Base-by-base conservation (phyloP, 35 echinoderm and acorn worm genomes). In the Heliocidaris erythrogramma region DNA sequence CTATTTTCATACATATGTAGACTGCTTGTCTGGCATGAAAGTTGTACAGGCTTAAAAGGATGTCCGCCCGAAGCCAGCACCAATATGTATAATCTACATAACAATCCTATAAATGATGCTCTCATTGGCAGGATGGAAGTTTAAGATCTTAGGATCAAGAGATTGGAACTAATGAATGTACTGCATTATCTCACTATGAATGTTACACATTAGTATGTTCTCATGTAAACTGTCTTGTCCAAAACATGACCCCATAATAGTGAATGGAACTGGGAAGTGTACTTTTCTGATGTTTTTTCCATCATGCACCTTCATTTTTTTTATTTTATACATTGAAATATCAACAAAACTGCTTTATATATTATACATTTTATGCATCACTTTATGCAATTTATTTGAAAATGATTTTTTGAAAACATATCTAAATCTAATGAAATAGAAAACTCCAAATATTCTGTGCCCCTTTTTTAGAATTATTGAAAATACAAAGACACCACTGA, bases 1-100 rank as follows among this genome's bases (percentile, higher is more conserved):
- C 87, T 89, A 89, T 89, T 89, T 89, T 89, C 87, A 89, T 89
- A 89, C 47, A 24, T 47, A 32, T 89, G 87, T 89, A 32, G 87
- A 47, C 87, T 89, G 87, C 12, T 9, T 47, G 87, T 89, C 87
- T 89, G 30, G 87, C 10, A 6, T 89, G 87, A 16, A 89, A 78
- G 21, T 18, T 24, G 27, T 78, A n/a, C 27, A 78, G 21, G 65
- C 65, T 78, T 78, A 78, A 24, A 21, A 24, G 65, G 65, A 78
- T 78, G 65, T 78, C 65, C 18, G 27, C 21, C 65, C 27, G 6
- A 78, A 78, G 65, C 65, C 65, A 78, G 65, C 14, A 78, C 65
- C 65, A 78, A 78, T 78, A 78, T 0, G 65, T 78, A 78, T 78
- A 78, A 78, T 78, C 65, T 78, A 24, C 65, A 21, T n/a, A n/a